phyloP scores from a whole-genome alignment of 2,888 invertebrate genomes.

The Poecilobothrus nobilitatus region DNA sequence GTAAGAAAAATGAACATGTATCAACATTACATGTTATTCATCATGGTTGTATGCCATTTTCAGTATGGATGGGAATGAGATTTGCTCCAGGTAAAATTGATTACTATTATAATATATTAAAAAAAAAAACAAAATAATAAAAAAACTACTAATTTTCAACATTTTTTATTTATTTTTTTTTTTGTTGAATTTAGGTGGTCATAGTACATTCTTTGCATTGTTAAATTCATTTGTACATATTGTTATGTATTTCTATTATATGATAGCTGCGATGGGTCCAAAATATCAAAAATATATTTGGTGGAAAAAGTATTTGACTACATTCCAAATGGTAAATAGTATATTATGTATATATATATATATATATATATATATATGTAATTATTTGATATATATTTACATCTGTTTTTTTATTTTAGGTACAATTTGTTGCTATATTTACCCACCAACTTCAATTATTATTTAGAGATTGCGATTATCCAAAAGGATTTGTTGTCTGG shows the following conservation, averaged over 20 bases:
- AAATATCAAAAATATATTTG: conserved; percentile 87
- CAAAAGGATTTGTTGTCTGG: conserved; percentile 84
- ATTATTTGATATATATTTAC: conserved; percentile 7
- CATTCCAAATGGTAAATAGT: conserved; percentile 77
- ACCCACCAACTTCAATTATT: conserved; percentile 84
- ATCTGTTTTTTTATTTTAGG: conserved; percentile 47
- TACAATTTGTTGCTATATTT: conserved; percentile 89
- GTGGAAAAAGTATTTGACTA: conserved; percentile 96
- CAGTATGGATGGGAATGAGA: conserved; percentile 90
- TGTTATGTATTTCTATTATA: conserved; percentile 96
- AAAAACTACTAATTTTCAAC: too few species aligned
- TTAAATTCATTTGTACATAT: conserved; percentile 93
- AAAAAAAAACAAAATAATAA: too few species aligned
- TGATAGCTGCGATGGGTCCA: conserved; percentile 90
- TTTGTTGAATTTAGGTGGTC: conserved; percentile 62
- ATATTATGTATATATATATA: conserved; percentile 1
- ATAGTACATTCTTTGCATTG: conserved; percentile 92
- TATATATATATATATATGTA: conserved; percentile 2
- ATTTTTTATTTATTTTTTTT: conserved; percentile 13
- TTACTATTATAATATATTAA: conserved; percentile 9
- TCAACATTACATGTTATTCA: conserved; percentile 92
- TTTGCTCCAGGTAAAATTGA: conserved; percentile 72
- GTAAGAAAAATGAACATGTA: conserved; percentile 90
- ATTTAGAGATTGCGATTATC: conserved; percentile 86
- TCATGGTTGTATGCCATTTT: conserved; percentile 94